Percentiles rank a stretch among this genome's conserved stretches.
Conservation (phyloP, 1,140 invertebrate genomes). For the Cherax destructor region DNA sequence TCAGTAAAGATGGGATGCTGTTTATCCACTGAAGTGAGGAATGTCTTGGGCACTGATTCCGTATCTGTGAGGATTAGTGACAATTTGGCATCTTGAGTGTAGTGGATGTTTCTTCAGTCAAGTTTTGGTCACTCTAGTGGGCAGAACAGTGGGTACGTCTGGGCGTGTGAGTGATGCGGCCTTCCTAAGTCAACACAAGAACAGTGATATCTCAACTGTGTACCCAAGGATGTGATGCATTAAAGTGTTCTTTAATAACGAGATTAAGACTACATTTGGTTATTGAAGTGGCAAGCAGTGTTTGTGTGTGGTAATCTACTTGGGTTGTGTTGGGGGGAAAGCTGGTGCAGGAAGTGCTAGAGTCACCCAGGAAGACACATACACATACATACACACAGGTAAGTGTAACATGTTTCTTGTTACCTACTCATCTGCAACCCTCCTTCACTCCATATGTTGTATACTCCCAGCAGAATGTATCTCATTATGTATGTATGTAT, state of each 20-base stretch:
- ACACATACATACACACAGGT: conserved; percentile 25
- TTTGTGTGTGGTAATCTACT: conserved; percentile 29
- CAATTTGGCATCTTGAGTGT: conserved; percentile 67
- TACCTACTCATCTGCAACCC: not conserved
- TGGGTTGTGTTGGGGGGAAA: conserved; percentile 45
- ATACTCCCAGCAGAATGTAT: too few relatives aligned
- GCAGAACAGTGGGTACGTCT: conserved; percentile 53
- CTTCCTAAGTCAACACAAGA: conserved; percentile 34
- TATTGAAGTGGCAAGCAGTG: conserved; percentile 23
- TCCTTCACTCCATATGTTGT: too few relatives aligned
- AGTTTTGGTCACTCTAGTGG: conserved; percentile 66
- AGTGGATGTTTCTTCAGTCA: conserved; percentile 65
- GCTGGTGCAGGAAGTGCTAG: conserved; percentile 29
- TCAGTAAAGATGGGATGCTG: not conserved
- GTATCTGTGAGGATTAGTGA: conserved; percentile 59
- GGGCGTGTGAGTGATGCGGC: conserved; percentile 35
- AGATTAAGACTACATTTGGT: conserved; percentile 13
- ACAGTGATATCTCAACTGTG: conserved; percentile 20
- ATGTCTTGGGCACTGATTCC: conserved; percentile 6
- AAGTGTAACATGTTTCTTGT: conserved; percentile 13
- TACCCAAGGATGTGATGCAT: conserved; percentile 55
- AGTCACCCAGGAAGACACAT: conserved; percentile 30
- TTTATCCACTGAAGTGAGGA: not conserved
- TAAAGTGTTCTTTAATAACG: conserved; percentile 27
- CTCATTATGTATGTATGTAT: too few relatives aligned